Evolutionary conservation across 2,888 invertebrate species (phyloP), one percentile per base, ranked within the genome.

Genomic region (Yponomeuta cagnagella): DNA sequence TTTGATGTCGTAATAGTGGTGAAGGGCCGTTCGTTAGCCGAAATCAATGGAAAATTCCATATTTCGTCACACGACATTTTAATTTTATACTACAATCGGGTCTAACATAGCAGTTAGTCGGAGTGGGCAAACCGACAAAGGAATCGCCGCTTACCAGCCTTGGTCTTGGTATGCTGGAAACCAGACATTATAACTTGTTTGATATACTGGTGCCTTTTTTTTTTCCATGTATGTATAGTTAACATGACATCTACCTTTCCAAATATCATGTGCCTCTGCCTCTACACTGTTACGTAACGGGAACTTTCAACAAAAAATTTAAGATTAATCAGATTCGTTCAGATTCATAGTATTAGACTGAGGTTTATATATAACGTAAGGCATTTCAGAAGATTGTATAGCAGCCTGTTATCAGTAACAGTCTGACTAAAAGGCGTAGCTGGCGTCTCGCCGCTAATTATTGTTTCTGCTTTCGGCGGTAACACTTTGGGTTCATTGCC

Each of bases 401-500:
- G 71, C 48, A 37, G 71, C 10, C 31, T 71, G 48, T 64, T 69
- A 58, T 71, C 66, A 70, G 70, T 69, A 70, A 71, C 70, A 71
- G 58, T 78, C 76, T 81, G 76, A 79, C 83, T 84, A 80, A 15
- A 58, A 58, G 52, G 15, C 81, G 85, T 87, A 43, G 8, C 43
- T 43, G 81, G 82, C 85, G 82, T 73, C 81, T 82, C 80, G 79
- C 77, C 78, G 86, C 86, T 90, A 90, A 90, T 90, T 88, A 90
- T 90, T 88, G 88, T 88, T 90, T 87, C 85, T 82, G 84, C 52
- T 58, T 58, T 58, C 52, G 52, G 52, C 52, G 52, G 52, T 58
- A 43, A 43, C 12, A 58, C 52, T 84, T 83, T 86, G 87, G 86
- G 90, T 90, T 90, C 90, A 90, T 86, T 90, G 90, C 82, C 90